A percentile compares a stretch with the other conserved stretches of the same genome.
These are phyloP conservation scores for Hydractinia echinata DNA, from an alignment of 30 jellyfish, hydroid and myxozoan species.

Conservation along the genomic window DNA sequence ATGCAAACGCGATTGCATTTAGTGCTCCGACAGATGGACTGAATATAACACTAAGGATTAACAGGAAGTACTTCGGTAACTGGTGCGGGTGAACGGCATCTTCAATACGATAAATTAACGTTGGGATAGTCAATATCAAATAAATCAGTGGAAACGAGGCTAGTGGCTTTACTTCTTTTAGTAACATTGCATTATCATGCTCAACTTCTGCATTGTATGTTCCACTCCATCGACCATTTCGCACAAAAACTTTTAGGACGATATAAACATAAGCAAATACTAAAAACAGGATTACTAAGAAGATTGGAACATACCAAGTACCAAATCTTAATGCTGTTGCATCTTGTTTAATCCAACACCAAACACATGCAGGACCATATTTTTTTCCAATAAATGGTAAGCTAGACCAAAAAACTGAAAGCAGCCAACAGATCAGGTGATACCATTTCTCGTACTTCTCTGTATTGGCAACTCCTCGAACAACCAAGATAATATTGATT, in stretches of 20 bases:
- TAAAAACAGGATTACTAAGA: conserved; percentile 1
- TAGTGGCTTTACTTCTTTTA: conserved; percentile 67
- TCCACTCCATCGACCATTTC: conserved; percentile 54
- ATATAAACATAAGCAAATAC: conserved; percentile 7
- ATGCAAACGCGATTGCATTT: conserved; percentile 89
- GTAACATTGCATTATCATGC: conserved; percentile 56
- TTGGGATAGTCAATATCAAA: conserved; percentile 51
- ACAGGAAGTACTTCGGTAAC: conserved; percentile 51
- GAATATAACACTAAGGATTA: conserved; percentile 59
- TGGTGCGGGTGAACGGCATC: conserved; percentile 67
- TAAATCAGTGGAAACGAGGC: conserved; percentile 87
- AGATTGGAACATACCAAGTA: conserved; percentile 47
- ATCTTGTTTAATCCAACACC: conserved; percentile 65
- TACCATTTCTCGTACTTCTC: conserved; percentile 61
- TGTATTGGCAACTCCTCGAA: conserved; percentile 29
- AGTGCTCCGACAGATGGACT: conserved; percentile 86
- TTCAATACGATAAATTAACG: conserved; percentile 79
- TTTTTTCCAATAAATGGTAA: conserved; percentile 75
- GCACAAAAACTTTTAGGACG: conserved; percentile 13
- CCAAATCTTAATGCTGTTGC: conserved; percentile 44
- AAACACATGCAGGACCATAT: conserved; percentile 98
- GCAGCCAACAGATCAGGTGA: conserved; percentile 68
- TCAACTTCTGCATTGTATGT: conserved; percentile 71
- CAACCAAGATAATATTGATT: conserved; percentile 48
- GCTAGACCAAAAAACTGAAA: conserved; percentile 74